Base-by-base conservation (phyloP, 2,113 vertebrate genomes). In the Pelodiscus sinensis region DNA sequence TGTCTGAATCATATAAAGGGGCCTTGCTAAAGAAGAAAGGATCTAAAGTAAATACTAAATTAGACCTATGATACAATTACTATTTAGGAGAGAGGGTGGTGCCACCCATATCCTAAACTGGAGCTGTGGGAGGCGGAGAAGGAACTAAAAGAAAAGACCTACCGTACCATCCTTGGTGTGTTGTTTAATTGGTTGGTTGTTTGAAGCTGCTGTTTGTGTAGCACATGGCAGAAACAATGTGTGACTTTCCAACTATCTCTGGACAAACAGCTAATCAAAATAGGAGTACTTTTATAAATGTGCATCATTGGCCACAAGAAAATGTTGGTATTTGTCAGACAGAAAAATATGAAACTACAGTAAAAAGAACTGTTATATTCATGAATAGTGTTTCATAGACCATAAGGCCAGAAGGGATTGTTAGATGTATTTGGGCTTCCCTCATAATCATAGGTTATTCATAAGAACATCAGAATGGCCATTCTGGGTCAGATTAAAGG, bases 121-220 rank as follows among this genome's bases (percentile, higher is more conserved):
- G 19, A 60, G 2, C 87, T 1, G 24, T 27, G 3, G 80, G 4
- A 14, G 90, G 0, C 7, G 8, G 85, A 14, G 0, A 57, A 6
- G 7, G 18, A 13, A 18, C 21, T 71, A 54, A 79, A 27, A 22
- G 24, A 5, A 79, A 93, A 93, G 52, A 58, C 29, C 14, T 52
- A 1, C 13, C 18, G 60, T 44, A 3, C 56, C 54, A 57, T 57
- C 38, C 50, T 9, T 4, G 71, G 18, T 21, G n/a, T 19, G 78
- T 78, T 52, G 57, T 58, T n/a, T n/a, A n/a, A n/a, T n/a, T n/a
- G n/a, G n/a, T n/a, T n/a, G n/a, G n/a, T n/a, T 22, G 57, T 82
- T 79, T 6, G 12, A 82, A 25, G 21, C 18, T 57, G 58, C 2
- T 75, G 2, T 4, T 51, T 87, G 84, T 84, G 16, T 73, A 21